Evolutionary conservation across 2,888 invertebrate genomes (phyloP).

Genomic region (Automeris io): DNA sequence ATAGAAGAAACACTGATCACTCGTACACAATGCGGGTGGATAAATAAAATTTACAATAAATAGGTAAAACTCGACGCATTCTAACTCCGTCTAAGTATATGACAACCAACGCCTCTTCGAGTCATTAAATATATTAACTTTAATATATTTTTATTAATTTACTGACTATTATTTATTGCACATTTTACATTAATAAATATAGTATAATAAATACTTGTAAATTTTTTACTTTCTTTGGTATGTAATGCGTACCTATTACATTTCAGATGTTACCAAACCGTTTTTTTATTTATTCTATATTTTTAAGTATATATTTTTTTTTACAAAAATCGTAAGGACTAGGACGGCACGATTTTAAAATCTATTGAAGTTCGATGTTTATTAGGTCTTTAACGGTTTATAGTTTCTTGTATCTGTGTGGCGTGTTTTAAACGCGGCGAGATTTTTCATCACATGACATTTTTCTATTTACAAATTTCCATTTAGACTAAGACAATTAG

Average conservation of each 20-base stretch:
- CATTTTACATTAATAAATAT: conserved; percentile 77
- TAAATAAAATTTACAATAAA: conserved; percentile 69
- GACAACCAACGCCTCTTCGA: conserved; percentile 61
- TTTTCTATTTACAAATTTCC: conserved; percentile 72
- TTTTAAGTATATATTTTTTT: conserved; percentile 64
- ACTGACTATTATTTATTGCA: conserved; percentile 77
- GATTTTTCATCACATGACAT: conserved; percentile 38
- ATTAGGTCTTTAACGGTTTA: conserved; percentile 63
- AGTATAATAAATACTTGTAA: conserved; percentile 78
- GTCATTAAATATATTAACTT: conserved; percentile 51
- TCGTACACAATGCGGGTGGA: conserved; percentile 30
- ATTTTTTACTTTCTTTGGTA: conserved; percentile 73
- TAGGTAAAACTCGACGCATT: conserved; percentile 46
- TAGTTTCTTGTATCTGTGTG: conserved; percentile 34
- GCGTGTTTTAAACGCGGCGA: conserved; percentile 48
- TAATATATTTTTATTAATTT: conserved; percentile 73
- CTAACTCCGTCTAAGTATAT: conserved; percentile 22
- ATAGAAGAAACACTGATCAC: conserved; percentile 10
- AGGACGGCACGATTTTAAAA: conserved; percentile 75
- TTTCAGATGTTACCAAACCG: conserved; percentile 75
- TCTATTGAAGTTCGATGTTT: conserved; percentile 75
- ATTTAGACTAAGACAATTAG: conserved; percentile 75
- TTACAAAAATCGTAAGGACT: conserved; percentile 77
- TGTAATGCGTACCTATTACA: conserved; percentile 74
- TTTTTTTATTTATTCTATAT: conserved; percentile 47